A percentile compares a stretch with the other conserved stretches of the same genome.
phyloP scores from a whole-genome alignment of 2,888 invertebrate species.

The Ferdinandea cuprea region DNA sequence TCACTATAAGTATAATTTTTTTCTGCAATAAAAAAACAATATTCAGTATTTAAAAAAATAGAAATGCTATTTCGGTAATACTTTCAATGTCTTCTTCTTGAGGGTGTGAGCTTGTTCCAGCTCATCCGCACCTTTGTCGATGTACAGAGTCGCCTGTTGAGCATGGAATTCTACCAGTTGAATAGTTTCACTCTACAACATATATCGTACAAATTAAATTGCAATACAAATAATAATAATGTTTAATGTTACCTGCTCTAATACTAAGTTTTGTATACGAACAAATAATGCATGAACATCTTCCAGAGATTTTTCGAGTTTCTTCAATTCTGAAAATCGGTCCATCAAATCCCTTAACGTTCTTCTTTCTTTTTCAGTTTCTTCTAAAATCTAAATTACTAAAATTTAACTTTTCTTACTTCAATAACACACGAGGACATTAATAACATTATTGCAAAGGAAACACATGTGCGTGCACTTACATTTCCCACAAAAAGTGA shows the following conservation, averaged over 20 bases:
- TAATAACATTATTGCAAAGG: not conserved
- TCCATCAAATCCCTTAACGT: constrained; percentile 82
- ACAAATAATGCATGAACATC: constrained; percentile 83
- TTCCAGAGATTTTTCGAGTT: constrained; percentile 82
- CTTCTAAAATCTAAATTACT: constrained; percentile 81
- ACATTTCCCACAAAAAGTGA: constrained; percentile 83
- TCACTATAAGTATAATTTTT: constrained; percentile 79
- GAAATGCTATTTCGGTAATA: constrained; percentile 30
- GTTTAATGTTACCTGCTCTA: constrained; percentile 80
- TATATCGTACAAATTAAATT: no score
- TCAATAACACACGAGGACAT: constrained; percentile 22
- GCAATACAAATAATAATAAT: no score
- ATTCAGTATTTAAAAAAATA: constrained; percentile 1
- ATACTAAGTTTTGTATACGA: constrained; percentile 82
- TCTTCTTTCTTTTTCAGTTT: constrained; percentile 82
- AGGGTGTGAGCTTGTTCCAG: constrained; percentile 76
- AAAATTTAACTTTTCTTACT: constrained; percentile 66
- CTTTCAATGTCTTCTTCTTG: constrained; percentile 77
- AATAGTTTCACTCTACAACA: constrained; percentile 80
- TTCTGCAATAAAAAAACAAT: constrained; percentile 78
- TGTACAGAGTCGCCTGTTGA: constrained; percentile 80
- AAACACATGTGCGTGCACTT: constrained; percentile 71
- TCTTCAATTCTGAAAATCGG: constrained; percentile 81
- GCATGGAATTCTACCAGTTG: constrained; percentile 83
- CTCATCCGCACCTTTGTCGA: constrained; percentile 81